Evolutionary conservation across 2,888 invertebrate genomes (phyloP).

Genomic region (Bembecia ichneumoniformis): DNA sequence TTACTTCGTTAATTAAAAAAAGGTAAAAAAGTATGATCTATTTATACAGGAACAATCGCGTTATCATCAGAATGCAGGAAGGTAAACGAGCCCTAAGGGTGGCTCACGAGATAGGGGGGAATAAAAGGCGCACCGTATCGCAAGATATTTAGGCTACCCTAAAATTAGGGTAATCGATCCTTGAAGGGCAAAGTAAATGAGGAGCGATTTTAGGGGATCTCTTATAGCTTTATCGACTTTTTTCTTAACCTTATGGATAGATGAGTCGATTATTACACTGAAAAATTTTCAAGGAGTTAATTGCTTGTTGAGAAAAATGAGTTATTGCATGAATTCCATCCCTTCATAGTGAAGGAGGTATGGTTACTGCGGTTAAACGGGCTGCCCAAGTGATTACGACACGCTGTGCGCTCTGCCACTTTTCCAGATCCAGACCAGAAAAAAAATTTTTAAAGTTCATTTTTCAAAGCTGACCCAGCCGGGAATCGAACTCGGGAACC

Average conservation of each 20-base stretch:
- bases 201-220: conserved; percentile 25
- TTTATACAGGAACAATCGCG: conserved; percentile 33
- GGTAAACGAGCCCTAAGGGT: conserved; percentile 26
- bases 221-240: conserved; percentile 36
- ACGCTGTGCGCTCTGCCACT: too few relatives aligned
- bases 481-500: too few relatives aligned
- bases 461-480: too few relatives aligned
- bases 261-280: background rate
- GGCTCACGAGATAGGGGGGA: conserved; percentile 17
- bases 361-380: too few relatives aligned
- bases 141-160: conserved; percentile 19
- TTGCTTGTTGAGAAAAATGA: too few relatives aligned
- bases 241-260: background rate
- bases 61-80: conserved; percentile 22
- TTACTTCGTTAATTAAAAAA: conserved; percentile 6
- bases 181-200: conserved; percentile 28
- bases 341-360: too few relatives aligned
- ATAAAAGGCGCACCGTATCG: conserved; percentile 27
- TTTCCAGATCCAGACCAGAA: too few relatives aligned
- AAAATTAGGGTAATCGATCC: conserved; percentile 33
- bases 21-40: conserved; percentile 13
- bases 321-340: too few relatives aligned
- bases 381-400: too few relatives aligned
- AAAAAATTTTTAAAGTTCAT: too few relatives aligned
- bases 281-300: too few relatives aligned